Evolutionary conservation across 2,888 invertebrate genomes (phyloP), one percentile per base, ranked within the genome.

Genomic region (Sceliomorpha sp.): DNA sequence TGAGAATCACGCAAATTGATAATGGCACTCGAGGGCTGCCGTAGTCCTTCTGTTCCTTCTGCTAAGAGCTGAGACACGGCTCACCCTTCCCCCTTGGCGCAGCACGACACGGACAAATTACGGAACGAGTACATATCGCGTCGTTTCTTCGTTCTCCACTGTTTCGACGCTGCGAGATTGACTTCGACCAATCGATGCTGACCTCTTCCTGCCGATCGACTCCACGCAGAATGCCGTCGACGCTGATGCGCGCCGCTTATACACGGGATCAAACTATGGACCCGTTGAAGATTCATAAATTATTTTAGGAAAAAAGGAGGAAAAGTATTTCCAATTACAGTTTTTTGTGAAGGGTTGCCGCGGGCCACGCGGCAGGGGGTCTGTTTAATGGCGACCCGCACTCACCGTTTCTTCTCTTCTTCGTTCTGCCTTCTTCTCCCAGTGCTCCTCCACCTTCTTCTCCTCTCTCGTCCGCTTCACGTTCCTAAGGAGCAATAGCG

Each of bases 281-380:
- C 60, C 74, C 76, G 78, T 78, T 79, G 82, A 76, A 80, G 82
- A 85, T 87, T 86, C 87, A 88, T 88, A 88, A 88, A 88, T 88
- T 87, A 88, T 87, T 88, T 83, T 83, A 82, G 82, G 84, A 85
- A 88, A 87, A 88, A 87, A 87, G 85, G 86, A 86, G 85, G 87
- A 86, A 87, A 88, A 87, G 85, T 87, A 88, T 88, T 88, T 88
- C 88, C 88, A 88, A 88, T 88, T 88, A 88, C 88, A 88, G 87
- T 88, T 88, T 88, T 88, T 88, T 87, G 87, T 86, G 86, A 85
- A 86, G 85, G 85, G 84, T 87, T 87, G 87, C 88, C 88, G 87
- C 86, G 86, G 88, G 88, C 87, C 82, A 87, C 87, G 76, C 87
- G 80, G 83, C 87, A 88, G 88, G 88, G 88, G 88, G 87, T 86